A percentile compares a stretch with the other conserved stretches of the same genome.
These are phyloP conservation scores for Eurosta solidaginis DNA, from an alignment of 1,140 invertebrate species.

Conservation along the genomic window DNA sequence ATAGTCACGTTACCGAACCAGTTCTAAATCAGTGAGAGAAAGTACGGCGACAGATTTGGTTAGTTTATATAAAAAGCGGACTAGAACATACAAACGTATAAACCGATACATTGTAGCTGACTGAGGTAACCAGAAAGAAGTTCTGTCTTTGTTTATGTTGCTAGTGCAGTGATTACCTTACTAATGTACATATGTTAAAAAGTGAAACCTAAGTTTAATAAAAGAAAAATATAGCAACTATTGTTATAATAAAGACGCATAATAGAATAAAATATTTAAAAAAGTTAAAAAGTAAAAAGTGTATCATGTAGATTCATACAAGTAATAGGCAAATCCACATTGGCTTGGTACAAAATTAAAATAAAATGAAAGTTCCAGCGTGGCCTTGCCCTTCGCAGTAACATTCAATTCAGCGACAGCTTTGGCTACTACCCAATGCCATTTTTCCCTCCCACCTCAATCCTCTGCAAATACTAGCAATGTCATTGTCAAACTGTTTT, in stretches of 20 bases:
- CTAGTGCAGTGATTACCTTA: neutral
- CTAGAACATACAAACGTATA: neutral
- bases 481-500: slow-evolving; percentile 8
- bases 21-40: slow-evolving; percentile 17
- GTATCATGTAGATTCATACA: neutral
- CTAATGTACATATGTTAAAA: neutral
- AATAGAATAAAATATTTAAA: neutral
- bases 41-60: slow-evolving; percentile 20
- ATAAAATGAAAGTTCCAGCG: neutral
- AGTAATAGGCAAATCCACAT: neutral
- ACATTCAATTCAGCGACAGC: neutral
- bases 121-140: neutral
- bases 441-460: neutral
- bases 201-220: neutral
- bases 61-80: neutral
- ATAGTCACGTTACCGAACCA: neutral
- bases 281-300: neutral
- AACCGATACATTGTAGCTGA: neutral
- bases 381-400: slow-evolving; percentile 6
- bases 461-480: neutral
- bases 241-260: neutral
- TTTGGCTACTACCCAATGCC: neutral
- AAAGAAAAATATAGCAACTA: neutral
- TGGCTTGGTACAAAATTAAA: neutral
- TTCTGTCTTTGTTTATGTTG: neutral